A percentile compares a stretch with the other conserved stretches of the same genome.
These are phyloP conservation scores for Catharus fuscescens DNA, from an alignment of 2,113 vertebrate species.

Conservation along the genomic window DNA sequence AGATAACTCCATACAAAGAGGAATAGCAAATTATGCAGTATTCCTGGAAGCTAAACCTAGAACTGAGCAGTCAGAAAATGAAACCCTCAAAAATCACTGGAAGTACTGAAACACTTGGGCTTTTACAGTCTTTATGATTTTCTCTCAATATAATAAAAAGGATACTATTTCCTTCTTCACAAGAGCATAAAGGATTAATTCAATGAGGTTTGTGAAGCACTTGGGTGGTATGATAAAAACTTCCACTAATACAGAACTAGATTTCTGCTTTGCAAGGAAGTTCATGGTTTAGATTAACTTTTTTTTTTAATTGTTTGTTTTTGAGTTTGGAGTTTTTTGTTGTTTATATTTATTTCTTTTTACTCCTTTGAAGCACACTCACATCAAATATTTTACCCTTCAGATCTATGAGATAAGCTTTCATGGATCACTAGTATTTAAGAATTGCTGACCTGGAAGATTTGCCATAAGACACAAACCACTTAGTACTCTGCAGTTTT, in stretches of 20 bases:
- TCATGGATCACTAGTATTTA: neutral
- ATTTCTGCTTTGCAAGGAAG: neutral
- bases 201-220: neutral
- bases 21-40: neutral
- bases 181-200: neutral
- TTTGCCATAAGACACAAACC: neutral
- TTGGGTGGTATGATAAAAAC: neutral
- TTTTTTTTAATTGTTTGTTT: neutral
- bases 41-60: neutral
- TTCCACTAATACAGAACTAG: neutral
- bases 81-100: neutral
- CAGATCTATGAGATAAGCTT: neutral
- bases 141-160: neutral
- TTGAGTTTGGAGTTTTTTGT: neutral
- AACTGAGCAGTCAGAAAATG: neutral
- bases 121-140: neutral
- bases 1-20: neutral
- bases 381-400: neutral
- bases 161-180: neutral
- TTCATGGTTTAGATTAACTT: neutral
- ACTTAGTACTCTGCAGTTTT: neutral
- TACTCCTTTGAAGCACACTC: neutral
- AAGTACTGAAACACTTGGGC: neutral
- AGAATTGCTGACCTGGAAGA: neutral
- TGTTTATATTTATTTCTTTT: neutral